Evolutionary conservation across 2,797 vertebrate species (phyloP).

Genomic region (Enteromius viviparus): DNA sequence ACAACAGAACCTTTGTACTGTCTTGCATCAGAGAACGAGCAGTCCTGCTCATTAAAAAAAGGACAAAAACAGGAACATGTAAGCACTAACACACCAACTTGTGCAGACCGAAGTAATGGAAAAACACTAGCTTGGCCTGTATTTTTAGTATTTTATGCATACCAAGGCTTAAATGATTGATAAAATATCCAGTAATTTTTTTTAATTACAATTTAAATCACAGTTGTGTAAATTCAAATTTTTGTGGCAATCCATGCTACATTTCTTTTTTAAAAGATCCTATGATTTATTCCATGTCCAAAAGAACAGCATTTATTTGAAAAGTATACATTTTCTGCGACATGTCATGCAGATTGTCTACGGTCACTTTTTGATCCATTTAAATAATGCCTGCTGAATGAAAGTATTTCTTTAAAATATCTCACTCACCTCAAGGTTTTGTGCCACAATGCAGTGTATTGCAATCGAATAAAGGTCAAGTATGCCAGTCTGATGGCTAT

Average conservation of each 20-base stretch:
- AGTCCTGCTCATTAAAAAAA: slow-evolving; percentile 32
- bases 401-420: neutral
- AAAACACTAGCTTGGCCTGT: neutral
- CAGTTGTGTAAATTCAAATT: neutral
- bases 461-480: neutral
- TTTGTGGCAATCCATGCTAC: neutral
- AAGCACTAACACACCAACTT: slow-evolving; percentile 20
- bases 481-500: neutral
- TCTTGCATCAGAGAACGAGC: slow-evolving; percentile 24
- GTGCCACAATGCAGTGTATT: neutral
- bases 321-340: neutral
- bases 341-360: neutral
- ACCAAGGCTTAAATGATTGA: neutral
- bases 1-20: slow-evolving; percentile 45
- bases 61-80: slow-evolving; percentile 41
- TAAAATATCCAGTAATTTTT: neutral
- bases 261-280: neutral
- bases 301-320: neutral
- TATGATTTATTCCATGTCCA: neutral
- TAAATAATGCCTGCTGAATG: neutral
- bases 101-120: neutral
- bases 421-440: neutral
- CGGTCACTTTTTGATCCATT: neutral
- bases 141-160: neutral
- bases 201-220: neutral